Base-by-base conservation (phyloP, 2,113 vertebrate species). In the Gobius niger region DNA sequence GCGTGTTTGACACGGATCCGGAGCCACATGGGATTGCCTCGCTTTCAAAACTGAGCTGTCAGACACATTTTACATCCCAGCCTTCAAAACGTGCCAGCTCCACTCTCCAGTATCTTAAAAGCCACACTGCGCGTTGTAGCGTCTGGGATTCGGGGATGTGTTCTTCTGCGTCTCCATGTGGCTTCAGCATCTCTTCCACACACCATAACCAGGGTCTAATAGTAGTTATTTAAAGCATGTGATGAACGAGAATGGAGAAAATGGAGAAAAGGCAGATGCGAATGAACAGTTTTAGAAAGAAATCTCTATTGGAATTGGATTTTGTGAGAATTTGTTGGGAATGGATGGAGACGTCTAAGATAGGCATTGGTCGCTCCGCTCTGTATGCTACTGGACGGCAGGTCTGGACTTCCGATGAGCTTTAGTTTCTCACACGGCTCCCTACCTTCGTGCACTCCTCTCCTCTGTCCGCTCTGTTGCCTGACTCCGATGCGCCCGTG, bases 191-290 rank as follows among this genome's bases (percentile, higher is more conserved):
- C 16, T 40, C 50, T n/a, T 15, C 47, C 44, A 62, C n/a, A 75
- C 69, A 81, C 82, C 73, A 68, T 74, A 65, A 80, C 62, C 42
- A 57, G 47, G 46, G 64, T 47, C 5, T 11, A 15, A 19, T 16
- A 16, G 49, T n/a, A 7, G 1, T 13, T 16, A 4, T 9, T 16
- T 7, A 16, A 1, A 11, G 9, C 52, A 24, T 11, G n/a, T n/a
- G n/a, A n/a, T n/a, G n/a, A n/a, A n/a, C n/a, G n/a, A n/a, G n/a
- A n/a, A n/a, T n/a, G n/a, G n/a, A n/a, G n/a, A n/a, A 57, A 40
- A 7, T 12, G 8, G 12, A 59, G 24, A 14, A 44, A n/a, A 3
- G 2, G n/a, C 13, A 14, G 24, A 34, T 34, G 10, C 16, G 11
- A n/a, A 51, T 16, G 10, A 12, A 34, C 2, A 12, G 18, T 56